These are phyloP conservation scores for Eulacestoma nigropectus DNA, from an alignment of 2,113 vertebrate species.

Conservation along the genomic window DNA sequence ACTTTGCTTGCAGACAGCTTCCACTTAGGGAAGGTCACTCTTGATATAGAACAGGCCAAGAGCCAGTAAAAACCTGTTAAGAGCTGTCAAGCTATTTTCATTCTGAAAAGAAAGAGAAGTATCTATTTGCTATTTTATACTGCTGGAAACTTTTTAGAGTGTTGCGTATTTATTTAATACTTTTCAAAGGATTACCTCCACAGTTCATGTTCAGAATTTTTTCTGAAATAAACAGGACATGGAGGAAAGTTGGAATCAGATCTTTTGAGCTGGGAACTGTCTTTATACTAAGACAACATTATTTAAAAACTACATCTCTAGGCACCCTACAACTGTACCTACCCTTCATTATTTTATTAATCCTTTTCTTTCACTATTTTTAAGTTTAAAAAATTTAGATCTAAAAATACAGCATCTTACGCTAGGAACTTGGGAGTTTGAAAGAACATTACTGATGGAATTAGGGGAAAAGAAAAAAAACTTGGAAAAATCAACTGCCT, in stretches of 20 bases:
- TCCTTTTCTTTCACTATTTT: neutral
- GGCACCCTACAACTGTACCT: neutral
- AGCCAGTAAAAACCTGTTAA: neutral
- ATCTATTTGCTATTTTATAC: neutral
- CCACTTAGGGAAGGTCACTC: neutral
- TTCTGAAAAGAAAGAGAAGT: neutral
- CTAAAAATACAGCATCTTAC: neutral
- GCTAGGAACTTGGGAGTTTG: neutral
- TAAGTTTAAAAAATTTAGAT: neutral
- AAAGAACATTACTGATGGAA: neutral
- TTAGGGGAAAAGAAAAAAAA: neutral
- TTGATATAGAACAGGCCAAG: neutral
- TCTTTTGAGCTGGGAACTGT: neutral
- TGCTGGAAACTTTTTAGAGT: neutral
- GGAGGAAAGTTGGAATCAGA: neutral
- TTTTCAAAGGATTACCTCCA: neutral
- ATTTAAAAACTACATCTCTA: neutral
- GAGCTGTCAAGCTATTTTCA: neutral
- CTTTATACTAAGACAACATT: neutral
- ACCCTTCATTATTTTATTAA: neutral
- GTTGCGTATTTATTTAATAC: neutral
- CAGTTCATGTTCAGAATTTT: neutral
- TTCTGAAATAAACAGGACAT: neutral
- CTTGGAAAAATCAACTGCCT: neutral
- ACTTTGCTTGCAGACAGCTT: neutral